A percentile compares a stretch with the other conserved stretches of the same genome.
Conservation (phyloP, 2,888 invertebrate genomes). For the Panzeria rudis region DNA sequence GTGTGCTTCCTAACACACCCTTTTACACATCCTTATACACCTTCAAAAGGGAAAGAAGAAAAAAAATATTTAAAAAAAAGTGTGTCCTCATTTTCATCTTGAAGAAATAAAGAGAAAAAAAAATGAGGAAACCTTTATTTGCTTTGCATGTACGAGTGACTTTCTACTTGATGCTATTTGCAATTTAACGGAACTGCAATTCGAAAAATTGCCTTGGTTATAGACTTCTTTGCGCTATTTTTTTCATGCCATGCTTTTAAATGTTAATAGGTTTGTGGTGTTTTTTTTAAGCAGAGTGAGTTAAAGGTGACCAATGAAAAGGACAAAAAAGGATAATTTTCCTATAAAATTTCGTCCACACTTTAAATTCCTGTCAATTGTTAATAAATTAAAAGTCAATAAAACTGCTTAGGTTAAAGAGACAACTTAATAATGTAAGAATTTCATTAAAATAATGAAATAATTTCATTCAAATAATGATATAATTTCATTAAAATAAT, state of each 20-base stretch:
- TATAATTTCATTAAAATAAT: too few relatives aligned
- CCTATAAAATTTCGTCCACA: too few relatives aligned
- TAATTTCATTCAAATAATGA: too few relatives aligned
- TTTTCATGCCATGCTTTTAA: not conserved
- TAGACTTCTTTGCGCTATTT: not conserved
- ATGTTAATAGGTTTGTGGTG: not conserved
- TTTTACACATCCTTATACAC: conserved; percentile 41
- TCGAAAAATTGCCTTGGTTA: conserved; percentile 68
- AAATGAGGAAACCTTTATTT: conserved; percentile 23
- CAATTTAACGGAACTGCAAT: conserved; percentile 70
- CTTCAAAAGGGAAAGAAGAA: not conserved
- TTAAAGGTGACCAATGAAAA: conserved; percentile 16
- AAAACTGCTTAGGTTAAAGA: too few relatives aligned
- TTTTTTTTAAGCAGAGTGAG: not conserved
- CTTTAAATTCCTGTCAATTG: too few relatives aligned
- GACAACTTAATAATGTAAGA: too few relatives aligned
- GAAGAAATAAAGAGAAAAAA: not conserved
- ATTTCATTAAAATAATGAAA: too few relatives aligned
- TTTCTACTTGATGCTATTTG: conserved; percentile 50
- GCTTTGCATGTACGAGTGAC: conserved; percentile 15
- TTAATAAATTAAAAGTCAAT: too few relatives aligned
- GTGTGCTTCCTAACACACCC: conserved; percentile 19
- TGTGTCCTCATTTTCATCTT: conserved; percentile 47
- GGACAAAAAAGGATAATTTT: too few relatives aligned
- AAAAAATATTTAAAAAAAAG: not conserved